Base-by-base conservation (phyloP, 2,113 vertebrate genomes). In the Origma solitaria region DNA sequence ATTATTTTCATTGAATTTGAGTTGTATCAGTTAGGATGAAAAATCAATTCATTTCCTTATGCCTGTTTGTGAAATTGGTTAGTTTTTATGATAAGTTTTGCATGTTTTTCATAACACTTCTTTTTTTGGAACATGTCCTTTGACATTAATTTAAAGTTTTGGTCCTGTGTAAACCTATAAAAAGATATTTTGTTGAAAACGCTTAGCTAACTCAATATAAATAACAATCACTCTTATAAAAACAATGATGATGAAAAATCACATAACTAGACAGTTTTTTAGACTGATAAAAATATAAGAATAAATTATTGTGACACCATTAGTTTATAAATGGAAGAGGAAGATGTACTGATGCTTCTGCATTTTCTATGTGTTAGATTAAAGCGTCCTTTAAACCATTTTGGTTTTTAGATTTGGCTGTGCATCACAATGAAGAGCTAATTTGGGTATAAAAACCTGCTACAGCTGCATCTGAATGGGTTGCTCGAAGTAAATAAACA, bases 31-130 rank as follows among this genome's bases (percentile, higher is more conserved):
- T 70, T 54, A 85, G 27, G 7, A 6, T 77, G 33, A 69, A 77
- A 86, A 86, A 45, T 6, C 45, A 62, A 13, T 82, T 76, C 53
- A 6, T 40, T 87, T 65, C 37, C 22, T 87, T 78, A 49, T 1
- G 0, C 4, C 3, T 70, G 3, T 3, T 40, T 2, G 3, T 40
- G 19, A 58, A 20, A 49, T 60, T 70, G 1, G 25, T 88, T 5
- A 11, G 18, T 21, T 83, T 73, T 70, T 56, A 77, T 60, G 3
- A 37, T 7, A 61, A 47, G 2, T 51, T 78, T 77, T 65, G 19
- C 4, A 31, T 24, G 1, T 1, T 20, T 73, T 69, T 42, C 6
- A 69, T 42, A 35, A 4, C 2, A 18, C 2, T 15, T 45, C 38
- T 72, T 73, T 47, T 54, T 51, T 58, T 9, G 4, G 4, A 62